Evolutionary conservation across 2,888 invertebrate genomes (phyloP), one percentile per base, ranked within the genome.

Genomic region (Epirrhoe tristata): DNA sequence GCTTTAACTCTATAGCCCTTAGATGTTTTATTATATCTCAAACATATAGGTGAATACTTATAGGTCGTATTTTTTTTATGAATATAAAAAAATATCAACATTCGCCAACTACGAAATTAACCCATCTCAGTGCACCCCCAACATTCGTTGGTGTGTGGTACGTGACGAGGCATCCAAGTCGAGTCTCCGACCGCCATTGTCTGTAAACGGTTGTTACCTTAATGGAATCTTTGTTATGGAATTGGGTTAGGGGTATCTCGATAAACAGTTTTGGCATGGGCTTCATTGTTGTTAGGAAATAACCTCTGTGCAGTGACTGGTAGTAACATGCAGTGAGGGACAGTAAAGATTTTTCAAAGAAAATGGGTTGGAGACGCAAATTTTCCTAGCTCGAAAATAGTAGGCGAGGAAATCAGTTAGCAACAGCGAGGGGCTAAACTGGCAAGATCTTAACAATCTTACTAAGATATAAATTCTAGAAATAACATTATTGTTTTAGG

Each of bases 111-210:
- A 24, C 24, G 24, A 24, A 24, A 24, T 24, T 24, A 24, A 24
- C 24, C 24, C 24, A 2, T 24, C 74, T 65, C 65, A 60, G 61
- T 78, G 75, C 73, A 59, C 55, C 69, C 31, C 76, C 10, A 12
- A 52, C 71, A 64, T 48, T 5, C 34, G 61, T 69, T 63, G 46
- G 43, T 54, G 64, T 66, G 17, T 59, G 5, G 71, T 66, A 75
- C 82, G 82, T 82, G 82, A 82, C 82, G 63, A 8, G 56, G 82
- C 83, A 83, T 81, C 67, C 66, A 72, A 55, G 43, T 70, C 58
- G 62, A 65, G 79, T 61, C 74, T 81, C 73, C 66, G 53, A 65
- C 68, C 70, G 71, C 66, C 63, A 72, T 77, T 77, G 76, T 79
- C 74, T 52, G 48, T 51, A 64, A 69, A 63, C 60, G 58, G 54